Percentiles rank a stretch among this genome's conserved stretches.
phyloP scores from a whole-genome alignment of 1,140 invertebrate species.

The Campoletis sonorensis region DNA sequence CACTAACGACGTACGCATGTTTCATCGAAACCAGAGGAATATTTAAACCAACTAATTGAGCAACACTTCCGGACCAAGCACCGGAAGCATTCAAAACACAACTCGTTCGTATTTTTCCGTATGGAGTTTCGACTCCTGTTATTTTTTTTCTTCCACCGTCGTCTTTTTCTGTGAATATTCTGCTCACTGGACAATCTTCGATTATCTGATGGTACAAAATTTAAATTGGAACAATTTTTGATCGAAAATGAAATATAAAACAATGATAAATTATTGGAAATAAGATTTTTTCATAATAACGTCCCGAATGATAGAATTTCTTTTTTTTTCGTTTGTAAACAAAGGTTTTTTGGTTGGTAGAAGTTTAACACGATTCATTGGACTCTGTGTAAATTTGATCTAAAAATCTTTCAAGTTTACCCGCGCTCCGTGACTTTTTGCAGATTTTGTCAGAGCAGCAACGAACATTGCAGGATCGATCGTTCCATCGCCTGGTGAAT shows the following conservation, averaged over 20 bases:
- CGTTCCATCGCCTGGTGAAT: conserved; percentile 88
- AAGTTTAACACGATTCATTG: too few species aligned
- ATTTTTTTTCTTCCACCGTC: conserved; percentile 80
- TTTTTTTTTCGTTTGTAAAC: neutral
- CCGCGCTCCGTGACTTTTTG: conserved; percentile 83
- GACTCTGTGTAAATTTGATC: neutral
- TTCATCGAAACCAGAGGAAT: conserved; percentile 90
- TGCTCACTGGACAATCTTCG: conserved; percentile 86
- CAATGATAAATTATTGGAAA: neutral
- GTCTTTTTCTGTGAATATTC: conserved; percentile 81
- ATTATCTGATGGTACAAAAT: conserved; percentile 78
- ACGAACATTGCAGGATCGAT: conserved; percentile 90
- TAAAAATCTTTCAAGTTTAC: conserved; percentile 71
- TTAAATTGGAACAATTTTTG: neutral
- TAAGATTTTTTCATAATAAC: neutral
- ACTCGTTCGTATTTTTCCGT: conserved; percentile 84
- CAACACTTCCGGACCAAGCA: conserved; percentile 87
- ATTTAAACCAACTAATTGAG: conserved; percentile 82
- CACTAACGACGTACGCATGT: conserved; percentile 91
- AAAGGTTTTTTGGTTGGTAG: neutral
- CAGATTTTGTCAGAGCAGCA: conserved; percentile 83
- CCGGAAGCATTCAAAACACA: conserved; percentile 87
- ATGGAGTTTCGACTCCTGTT: conserved; percentile 84
- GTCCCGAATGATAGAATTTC: neutral
- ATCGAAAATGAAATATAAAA: neutral